phyloP scores from a whole-genome alignment of 1,140 invertebrate species.

The Anthonomus grandis region DNA sequence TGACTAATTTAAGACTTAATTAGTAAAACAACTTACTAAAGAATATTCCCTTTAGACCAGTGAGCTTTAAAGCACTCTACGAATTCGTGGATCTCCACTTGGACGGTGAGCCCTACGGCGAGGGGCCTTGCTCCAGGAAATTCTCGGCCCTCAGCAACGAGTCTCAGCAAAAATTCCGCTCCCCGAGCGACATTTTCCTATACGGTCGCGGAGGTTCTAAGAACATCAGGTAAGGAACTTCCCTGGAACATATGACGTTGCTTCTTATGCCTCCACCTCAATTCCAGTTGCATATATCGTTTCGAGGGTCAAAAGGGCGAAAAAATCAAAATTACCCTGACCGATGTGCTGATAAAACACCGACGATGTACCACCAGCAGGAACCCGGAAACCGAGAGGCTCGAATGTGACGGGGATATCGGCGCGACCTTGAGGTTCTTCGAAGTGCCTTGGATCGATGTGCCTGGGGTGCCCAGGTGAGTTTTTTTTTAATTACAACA shows the following conservation, averaged over 20 bases:
- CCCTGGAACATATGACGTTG: background rate
- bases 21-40: background rate
- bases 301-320: slow-evolving; percentile 80
- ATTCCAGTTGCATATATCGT: slow-evolving; percentile 75
- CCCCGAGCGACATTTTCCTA: slow-evolving; percentile 77
- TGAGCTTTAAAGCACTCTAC: slow-evolving; percentile 81
- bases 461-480: slow-evolving; percentile 47
- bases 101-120: slow-evolving; percentile 73
- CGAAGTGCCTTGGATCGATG: slow-evolving; percentile 70
- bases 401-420: slow-evolving; percentile 64
- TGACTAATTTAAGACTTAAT: no score
- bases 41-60: slow-evolving; percentile 57
- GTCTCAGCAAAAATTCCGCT: slow-evolving; percentile 60
- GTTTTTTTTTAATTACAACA: background rate
- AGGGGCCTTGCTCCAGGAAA: slow-evolving; percentile 61
- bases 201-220: slow-evolving; percentile 78
- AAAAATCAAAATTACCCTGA: slow-evolving; percentile 66
- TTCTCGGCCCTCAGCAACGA: slow-evolving; percentile 64
- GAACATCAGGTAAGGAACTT: slow-evolving; percentile 65
- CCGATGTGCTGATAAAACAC: slow-evolving; percentile 62
- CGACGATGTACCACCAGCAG: slow-evolving; percentile 61
- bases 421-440: slow-evolving; percentile 59
- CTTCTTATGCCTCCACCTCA: background rate
- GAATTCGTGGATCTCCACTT: slow-evolving; percentile 85
- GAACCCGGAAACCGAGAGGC: slow-evolving; percentile 64